These are phyloP conservation scores for Natator depressus DNA, from an alignment of 2,113 vertebrate genomes.

Conservation along the genomic window DNA sequence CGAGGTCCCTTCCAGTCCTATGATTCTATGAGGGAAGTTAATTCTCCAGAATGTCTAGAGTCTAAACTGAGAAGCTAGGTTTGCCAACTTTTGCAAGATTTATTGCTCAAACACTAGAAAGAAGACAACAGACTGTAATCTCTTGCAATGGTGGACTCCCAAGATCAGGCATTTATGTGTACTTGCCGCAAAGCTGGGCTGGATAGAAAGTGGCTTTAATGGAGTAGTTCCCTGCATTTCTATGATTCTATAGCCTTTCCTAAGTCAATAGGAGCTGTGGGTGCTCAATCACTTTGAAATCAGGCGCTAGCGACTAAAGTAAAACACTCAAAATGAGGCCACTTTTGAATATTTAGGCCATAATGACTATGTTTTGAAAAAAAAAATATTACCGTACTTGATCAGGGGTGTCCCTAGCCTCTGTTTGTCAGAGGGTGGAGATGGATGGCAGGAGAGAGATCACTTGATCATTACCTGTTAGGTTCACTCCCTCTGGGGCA, in stretches of 20 bases:
- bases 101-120: neutral
- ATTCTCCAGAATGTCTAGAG: neutral
- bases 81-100: neutral
- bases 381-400: slow-evolving; percentile 39
- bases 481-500: too few species aligned
- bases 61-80: neutral
- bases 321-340: slow-evolving; percentile 1
- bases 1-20: too few species aligned
- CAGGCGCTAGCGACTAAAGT: neutral
- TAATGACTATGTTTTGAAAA: neutral
- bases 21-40: neutral
- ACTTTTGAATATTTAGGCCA: slow-evolving; percentile 29
- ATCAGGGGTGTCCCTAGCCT: neutral
- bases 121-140: neutral
- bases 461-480: too few species aligned
- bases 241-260: neutral
- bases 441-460: too few species aligned
- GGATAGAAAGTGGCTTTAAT: slow-evolving; percentile 51
- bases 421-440: too few species aligned
- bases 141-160: neutral
- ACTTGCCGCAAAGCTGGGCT: neutral
- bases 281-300: slow-evolving; percentile 33
- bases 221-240: neutral
- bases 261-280: slow-evolving; percentile 43
- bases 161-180: neutral